Base-by-base conservation (phyloP, 64 coral and sea anemone species). In the Montipora cactus region DNA sequence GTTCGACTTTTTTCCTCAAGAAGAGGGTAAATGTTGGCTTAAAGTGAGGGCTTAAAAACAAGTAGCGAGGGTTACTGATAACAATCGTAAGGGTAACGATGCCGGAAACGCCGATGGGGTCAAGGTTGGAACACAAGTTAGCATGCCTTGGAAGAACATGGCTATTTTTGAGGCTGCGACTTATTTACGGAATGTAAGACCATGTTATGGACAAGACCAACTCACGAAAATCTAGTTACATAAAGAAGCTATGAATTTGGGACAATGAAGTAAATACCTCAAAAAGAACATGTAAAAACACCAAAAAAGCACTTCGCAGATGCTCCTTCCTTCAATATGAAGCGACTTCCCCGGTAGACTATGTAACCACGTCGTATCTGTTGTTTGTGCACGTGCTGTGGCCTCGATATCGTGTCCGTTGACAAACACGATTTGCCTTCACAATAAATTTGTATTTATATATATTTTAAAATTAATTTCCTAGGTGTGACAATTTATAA, bases 371-470 rank as follows among this genome's bases (percentile, higher is more conserved):
- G 64, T 64, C 68, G 21, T n/a, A 2, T 5, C 50, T 12, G 18
- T 49, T 86, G 82, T 86, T 86, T 86, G 82, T 90, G 90, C 90
- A 92, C 90, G 90, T 92, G 90, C 68, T 81, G 12, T 5, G 28
- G 51, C 90, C 90, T 92, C 90, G 90, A 59, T 84, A 18, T 75
- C 66, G 45, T 44, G 79, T 9, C 23, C 6, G 7, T 8, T 57
- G 11, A 57, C 6, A 6, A 57, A 6, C 53, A 57, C 37, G 37
- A 37, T 37, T 37, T 37, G 37, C 37, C 37, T 37, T 37, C 37
- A 37, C 37, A 37, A 37, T 37, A 37, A 37, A 37, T 37, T 37
- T 37, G 37, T 37, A 37, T 37, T 37, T 37, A 37, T 37, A 37
- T 37, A 37, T 37, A 37, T 37, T 37, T 37, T 37, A 37, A 37